Conservation (phyloP, 2,888 invertebrate genomes). For the Lymantria monacha region DNA sequence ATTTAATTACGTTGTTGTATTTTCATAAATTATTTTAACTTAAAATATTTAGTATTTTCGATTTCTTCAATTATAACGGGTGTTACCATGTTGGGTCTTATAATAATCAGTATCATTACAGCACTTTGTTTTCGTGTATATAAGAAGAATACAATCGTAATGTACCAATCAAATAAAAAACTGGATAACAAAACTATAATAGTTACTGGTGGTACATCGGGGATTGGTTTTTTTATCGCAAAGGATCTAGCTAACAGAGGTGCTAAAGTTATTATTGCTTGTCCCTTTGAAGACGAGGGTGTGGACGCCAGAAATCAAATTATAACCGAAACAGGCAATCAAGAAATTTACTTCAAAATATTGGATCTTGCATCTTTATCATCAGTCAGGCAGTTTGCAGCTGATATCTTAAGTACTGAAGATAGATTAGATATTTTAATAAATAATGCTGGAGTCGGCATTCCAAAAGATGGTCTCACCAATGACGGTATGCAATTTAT, state of each 20-base stretch:
- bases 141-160: slow-evolving; percentile 28
- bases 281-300: slow-evolving; percentile 52
- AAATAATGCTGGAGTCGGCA: slow-evolving; percentile 91
- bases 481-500: slow-evolving; percentile 91
- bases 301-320: slow-evolving; percentile 77
- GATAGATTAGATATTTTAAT: slow-evolving; percentile 88
- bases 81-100: too few species aligned
- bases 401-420: slow-evolving; percentile 86
- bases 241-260: slow-evolving; percentile 49
- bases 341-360: slow-evolving; percentile 84
- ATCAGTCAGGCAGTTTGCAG: slow-evolving; percentile 89
- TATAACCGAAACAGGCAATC: slow-evolving; percentile 81
- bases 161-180: slow-evolving; percentile 15
- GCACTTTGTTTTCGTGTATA: slow-evolving; percentile 5
- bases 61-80: too few species aligned
- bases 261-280: slow-evolving; percentile 54
- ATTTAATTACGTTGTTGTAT: too few species aligned
- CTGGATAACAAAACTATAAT: slow-evolving; percentile 22
- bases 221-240: slow-evolving; percentile 52
- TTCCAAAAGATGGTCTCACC: slow-evolving; percentile 63
- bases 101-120: too few species aligned
- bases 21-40: too few species aligned
- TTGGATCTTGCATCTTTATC: slow-evolving; percentile 87
- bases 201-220: slow-evolving; percentile 56
- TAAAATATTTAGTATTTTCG: too few species aligned